These are phyloP conservation scores for Anniella stebbinsi DNA, from an alignment of 2,797 vertebrate genomes.

Conservation along the genomic window DNA sequence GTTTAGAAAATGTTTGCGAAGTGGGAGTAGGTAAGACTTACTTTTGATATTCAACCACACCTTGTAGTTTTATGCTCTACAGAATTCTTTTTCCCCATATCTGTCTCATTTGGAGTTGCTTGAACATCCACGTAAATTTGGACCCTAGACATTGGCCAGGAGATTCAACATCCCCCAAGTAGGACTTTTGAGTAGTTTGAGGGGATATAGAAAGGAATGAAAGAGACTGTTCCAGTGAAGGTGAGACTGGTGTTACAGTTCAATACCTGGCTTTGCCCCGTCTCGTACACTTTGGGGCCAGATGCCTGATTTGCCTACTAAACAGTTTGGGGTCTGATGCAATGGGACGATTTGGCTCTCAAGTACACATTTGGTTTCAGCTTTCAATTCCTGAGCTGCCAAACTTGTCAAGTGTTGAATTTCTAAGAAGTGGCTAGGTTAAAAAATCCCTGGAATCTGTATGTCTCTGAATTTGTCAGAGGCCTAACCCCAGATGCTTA, in stretches of 20 bases:
- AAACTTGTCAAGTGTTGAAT: neutral
- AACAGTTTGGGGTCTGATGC: neutral
- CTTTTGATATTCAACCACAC: neutral
- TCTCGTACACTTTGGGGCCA: neutral
- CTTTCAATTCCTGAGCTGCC: neutral
- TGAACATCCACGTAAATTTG: neutral
- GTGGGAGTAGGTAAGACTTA: neutral
- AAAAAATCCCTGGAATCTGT: too few relatives aligned
- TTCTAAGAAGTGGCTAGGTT: neutral
- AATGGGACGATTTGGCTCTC: neutral
- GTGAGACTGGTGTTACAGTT: neutral
- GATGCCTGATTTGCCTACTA: neutral
- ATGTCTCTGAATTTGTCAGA: neutral
- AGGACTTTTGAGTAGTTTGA: neutral
- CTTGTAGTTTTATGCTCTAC: neutral
- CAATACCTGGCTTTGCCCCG: neutral
- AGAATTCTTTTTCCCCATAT: neutral
- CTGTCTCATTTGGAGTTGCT: neutral
- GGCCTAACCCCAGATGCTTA: neutral
- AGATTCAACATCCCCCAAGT: neutral
- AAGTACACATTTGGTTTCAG: neutral
- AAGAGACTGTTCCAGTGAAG: neutral
- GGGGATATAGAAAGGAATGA: neutral
- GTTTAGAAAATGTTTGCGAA: neutral
- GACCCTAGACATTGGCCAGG: neutral